Percentiles rank a stretch among this genome's conserved stretches.
Conservation (phyloP, 2,797 vertebrate genomes). For the Mus caroli region DNA sequence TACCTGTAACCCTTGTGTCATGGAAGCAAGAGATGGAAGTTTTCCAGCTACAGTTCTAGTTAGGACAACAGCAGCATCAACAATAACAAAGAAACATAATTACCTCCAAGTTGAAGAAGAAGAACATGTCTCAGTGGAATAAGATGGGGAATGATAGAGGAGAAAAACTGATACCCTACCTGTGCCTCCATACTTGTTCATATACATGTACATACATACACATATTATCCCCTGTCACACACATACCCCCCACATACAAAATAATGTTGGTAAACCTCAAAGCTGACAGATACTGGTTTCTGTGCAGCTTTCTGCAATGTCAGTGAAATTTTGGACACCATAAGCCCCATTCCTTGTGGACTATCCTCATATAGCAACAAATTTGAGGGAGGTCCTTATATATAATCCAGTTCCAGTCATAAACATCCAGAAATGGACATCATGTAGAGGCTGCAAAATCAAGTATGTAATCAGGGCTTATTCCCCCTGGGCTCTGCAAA, state of each 20-base stretch:
- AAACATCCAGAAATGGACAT: background rate
- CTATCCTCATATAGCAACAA: background rate
- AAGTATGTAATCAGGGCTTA: rapidly evolving
- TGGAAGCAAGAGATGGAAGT: background rate
- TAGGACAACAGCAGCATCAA: background rate
- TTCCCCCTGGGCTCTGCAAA: rapidly evolving
- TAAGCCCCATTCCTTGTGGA: background rate
- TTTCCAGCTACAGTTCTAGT: background rate
- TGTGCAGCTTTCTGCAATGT: rapidly evolving
- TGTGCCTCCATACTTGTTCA: background rate
- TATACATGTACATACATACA: background rate
- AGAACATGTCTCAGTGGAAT: background rate
- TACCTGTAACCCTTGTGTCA: background rate
- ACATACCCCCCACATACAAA: too few species aligned
- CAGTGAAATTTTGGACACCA: background rate
- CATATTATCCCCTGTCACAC: background rate
- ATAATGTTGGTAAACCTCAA: rapidly evolving
- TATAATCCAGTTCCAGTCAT: background rate
- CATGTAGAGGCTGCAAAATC: background rate
- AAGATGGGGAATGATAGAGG: background rate
- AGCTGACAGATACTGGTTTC: background rate
- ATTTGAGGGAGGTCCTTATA: background rate
- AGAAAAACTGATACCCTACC: rapidly evolving
- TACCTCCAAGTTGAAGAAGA: background rate
- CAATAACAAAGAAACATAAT: background rate